Conservation (phyloP, 2,888 invertebrate species). For the Hirtodrosophila histrioides region DNA sequence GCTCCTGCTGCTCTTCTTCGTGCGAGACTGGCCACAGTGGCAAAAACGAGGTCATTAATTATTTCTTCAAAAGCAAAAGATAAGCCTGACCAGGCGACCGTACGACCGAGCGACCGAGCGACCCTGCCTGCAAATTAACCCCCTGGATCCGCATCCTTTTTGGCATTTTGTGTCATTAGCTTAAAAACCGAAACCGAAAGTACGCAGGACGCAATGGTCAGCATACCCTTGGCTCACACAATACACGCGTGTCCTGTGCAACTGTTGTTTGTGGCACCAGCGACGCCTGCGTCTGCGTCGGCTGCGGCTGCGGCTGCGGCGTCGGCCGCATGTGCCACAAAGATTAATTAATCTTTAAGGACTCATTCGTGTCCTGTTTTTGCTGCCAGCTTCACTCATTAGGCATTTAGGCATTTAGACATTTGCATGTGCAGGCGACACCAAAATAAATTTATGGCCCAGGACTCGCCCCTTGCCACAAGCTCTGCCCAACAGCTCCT, state of each 20-base stretch:
- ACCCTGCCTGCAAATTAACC: slow-evolving; percentile 71
- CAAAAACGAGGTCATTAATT: slow-evolving; percentile 84
- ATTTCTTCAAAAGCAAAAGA: slow-evolving; percentile 84
- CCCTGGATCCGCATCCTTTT: slow-evolving; percentile 63
- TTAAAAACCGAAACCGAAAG: slow-evolving; percentile 58
- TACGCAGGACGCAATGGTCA: slow-evolving; percentile 60
- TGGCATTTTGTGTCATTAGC: slow-evolving; percentile 82
- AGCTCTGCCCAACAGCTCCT: not conserved
- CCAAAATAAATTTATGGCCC: slow-evolving; percentile 72
- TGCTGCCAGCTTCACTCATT: slow-evolving; percentile 63
- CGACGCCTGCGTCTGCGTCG: slow-evolving; percentile 17
- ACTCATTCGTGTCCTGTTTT: slow-evolving; percentile 71
- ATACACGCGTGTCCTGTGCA: slow-evolving; percentile 33
- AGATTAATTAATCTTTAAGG: slow-evolving; percentile 84
- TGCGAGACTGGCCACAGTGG: slow-evolving; percentile 62
- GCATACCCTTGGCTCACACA: slow-evolving; percentile 9
- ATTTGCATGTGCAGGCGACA: slow-evolving; percentile 78
- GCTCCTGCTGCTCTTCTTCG: slow-evolving; percentile 4
- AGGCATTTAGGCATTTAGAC: slow-evolving; percentile 70
- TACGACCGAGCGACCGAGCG: slow-evolving; percentile 12
- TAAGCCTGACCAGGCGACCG: slow-evolving; percentile 71
- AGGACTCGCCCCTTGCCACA: slow-evolving; percentile 11
- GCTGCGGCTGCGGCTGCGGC: slow-evolving; percentile 26
- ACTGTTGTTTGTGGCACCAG: slow-evolving; percentile 57
- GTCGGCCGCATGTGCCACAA: slow-evolving; percentile 79